phyloP scores from a whole-genome alignment of 2,888 invertebrate genomes.

The Ceraclea dissimilis region DNA sequence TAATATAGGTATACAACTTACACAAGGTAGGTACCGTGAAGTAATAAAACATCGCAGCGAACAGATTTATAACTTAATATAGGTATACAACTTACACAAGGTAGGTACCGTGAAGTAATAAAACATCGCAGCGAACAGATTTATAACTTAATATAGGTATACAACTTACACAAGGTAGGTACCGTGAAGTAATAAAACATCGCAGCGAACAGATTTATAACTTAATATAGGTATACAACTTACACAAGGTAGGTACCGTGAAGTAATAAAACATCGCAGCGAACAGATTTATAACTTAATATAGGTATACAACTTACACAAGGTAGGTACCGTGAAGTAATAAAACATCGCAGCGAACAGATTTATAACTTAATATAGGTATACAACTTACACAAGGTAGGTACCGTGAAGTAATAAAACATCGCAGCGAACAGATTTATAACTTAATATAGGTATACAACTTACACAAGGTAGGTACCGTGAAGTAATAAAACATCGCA shows the following conservation, averaged over 20 bases:
- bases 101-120: background rate
- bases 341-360: background rate
- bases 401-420: background rate
- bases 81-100: background rate
- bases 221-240: background rate
- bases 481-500: background rate
- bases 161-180: background rate
- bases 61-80: constrained; percentile 1
- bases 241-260: background rate
- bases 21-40: background rate
- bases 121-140: background rate
- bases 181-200: background rate
- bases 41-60: background rate
- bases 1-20: background rate
- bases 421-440: background rate
- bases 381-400: background rate
- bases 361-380: background rate
- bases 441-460: background rate
- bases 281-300: background rate
- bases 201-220: background rate
- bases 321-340: background rate
- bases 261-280: background rate
- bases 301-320: background rate
- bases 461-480: background rate
- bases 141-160: background rate